Base-by-base conservation (phyloP, 2,888 invertebrate species). In the Endotricha flammealis region DNA sequence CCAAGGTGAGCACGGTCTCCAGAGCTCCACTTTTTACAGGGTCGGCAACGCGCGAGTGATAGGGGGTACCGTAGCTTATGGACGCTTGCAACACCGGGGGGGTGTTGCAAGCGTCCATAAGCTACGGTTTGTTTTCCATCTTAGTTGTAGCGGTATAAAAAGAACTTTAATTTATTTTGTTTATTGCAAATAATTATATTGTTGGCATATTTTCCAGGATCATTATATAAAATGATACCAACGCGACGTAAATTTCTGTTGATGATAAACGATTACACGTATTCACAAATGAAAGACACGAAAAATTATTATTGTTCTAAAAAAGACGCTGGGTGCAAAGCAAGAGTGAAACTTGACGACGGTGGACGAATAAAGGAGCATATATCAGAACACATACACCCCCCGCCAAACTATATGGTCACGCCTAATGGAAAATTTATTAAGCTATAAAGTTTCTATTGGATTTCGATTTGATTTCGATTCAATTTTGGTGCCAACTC, bases 191-290 rank as follows among this genome's bases (percentile, higher is more conserved):
- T 10, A 25, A 25, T 9, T 3, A 25, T 10, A 11, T 25, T 22
- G 2, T 22, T 22, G 9, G 3, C 7, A n/a, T 27, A 7, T 12
- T 4, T 27, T 27, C 7, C 10, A 27, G 27, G 8, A 27, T 25
- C 11, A 10, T 11, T 12, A 4, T 46, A 39, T 27, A 38, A 46
- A 23, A 35, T 49, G 7, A 47, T 47, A 24, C 47, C 42, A 5
- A 43, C 41, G 6, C 27, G 29, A 6, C 28, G 36, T n/a, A 56
- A 52, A 22, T 13, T 36, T 16, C 29, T 64, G 4, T 31, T 68
- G 4, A 56, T 64, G 63, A 16, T 60, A 14, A 50, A 55, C n/a
- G 42, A 42, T 1, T 64, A 46, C 29, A 65, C 65, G 0, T 64
- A 46, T 20, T 47, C 51, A 0, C 52, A 59, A 38, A 52, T 46